These are phyloP conservation scores for Alces alces DNA, from an alignment of 2,113 vertebrate species.

Conservation along the genomic window DNA sequence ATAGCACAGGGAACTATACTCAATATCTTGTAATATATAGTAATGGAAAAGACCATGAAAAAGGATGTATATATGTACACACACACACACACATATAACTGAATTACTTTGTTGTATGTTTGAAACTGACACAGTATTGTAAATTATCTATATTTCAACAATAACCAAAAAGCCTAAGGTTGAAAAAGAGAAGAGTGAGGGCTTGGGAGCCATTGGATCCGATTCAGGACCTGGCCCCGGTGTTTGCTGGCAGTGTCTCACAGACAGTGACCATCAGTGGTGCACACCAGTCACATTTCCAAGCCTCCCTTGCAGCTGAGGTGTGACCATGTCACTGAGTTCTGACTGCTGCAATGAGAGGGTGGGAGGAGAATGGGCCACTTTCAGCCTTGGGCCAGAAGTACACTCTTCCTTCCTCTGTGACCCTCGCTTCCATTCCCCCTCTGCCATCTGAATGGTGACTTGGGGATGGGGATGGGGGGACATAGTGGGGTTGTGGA, in stretches of 20 bases:
- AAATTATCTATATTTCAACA: not conserved
- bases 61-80: rapidly evolving
- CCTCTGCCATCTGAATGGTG: not conserved
- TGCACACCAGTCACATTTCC: not conserved
- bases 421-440: not conserved
- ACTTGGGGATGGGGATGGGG: not conserved
- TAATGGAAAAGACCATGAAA: not conserved
- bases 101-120: not conserved
- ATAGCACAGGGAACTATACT: not conserved
- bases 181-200: not conserved
- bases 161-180: not conserved
- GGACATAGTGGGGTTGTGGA: not conserved
- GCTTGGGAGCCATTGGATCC: not conserved
- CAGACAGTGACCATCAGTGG: not conserved
- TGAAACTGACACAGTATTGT: not conserved
- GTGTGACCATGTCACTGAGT: not conserved
- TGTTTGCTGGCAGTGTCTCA: not conserved
- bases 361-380: not conserved
- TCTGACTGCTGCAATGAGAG: not conserved
- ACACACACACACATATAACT: not conserved
- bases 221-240: not conserved
- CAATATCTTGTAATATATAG: not conserved
- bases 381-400: not conserved
- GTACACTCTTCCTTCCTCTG: not conserved
- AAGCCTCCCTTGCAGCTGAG: not conserved